These are phyloP conservation scores for Diphyllodes magnificus DNA, from an alignment of 2,113 vertebrate genomes.

Conservation along the genomic window DNA sequence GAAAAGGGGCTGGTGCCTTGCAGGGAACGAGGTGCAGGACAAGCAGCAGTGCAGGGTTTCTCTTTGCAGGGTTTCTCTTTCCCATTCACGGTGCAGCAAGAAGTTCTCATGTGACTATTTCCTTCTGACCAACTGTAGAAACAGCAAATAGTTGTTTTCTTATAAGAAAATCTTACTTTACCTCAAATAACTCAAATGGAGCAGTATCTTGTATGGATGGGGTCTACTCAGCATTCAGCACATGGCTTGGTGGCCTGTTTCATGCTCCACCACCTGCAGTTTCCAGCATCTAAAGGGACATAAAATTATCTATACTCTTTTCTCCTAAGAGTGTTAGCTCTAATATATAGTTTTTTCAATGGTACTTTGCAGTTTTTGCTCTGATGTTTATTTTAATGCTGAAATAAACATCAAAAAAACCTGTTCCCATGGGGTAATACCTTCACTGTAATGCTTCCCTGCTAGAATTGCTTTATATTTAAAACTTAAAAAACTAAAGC, in stretches of 20 bases:
- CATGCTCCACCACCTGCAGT: neutral
- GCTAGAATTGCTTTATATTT: neutral
- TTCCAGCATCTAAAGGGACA: neutral
- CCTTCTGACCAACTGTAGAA: neutral
- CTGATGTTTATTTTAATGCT: neutral
- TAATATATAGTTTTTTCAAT: neutral
- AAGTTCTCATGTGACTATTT: neutral
- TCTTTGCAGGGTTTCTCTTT: neutral
- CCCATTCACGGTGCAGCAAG: neutral
- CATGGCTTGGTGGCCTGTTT: neutral
- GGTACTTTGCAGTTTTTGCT: neutral
- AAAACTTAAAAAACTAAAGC: neutral
- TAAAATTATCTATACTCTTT: neutral
- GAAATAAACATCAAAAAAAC: neutral
- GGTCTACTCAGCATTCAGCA: neutral
- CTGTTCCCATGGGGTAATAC: neutral
- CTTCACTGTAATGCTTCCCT: neutral
- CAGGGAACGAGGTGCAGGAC: neutral
- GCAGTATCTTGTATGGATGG: neutral
- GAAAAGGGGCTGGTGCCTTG: neutral
- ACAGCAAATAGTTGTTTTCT: neutral
- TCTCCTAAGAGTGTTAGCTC: neutral
- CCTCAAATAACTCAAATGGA: neutral
- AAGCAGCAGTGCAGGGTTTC: neutral
- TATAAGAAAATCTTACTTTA: neutral